Conservation (phyloP, 2,888 invertebrate genomes). For the Agrochola lota region DNA sequence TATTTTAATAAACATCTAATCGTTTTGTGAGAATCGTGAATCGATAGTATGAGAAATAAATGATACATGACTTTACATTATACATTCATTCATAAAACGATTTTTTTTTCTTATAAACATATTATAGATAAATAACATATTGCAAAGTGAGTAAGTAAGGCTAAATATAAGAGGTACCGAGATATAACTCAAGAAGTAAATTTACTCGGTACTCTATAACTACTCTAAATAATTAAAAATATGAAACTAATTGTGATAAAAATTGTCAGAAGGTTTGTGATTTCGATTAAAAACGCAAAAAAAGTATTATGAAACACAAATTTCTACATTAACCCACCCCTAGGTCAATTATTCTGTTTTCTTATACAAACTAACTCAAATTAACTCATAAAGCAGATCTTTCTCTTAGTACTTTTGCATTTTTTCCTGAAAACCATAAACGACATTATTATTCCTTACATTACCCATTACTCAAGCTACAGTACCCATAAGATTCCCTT, state of each 20-base stretch:
- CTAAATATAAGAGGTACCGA: not conserved
- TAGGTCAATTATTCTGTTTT: too few relatives aligned
- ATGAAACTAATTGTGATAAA: not conserved
- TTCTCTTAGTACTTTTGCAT: not conserved
- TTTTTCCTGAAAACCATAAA: not conserved
- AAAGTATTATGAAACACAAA: too few relatives aligned
- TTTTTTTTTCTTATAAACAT: not conserved
- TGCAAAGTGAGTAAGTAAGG: not conserved
- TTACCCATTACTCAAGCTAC: not conserved
- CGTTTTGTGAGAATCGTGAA: not conserved
- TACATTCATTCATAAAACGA: not conserved
- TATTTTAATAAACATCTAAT: not conserved
- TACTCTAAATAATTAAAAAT: not conserved
- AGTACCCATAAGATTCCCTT: conserved; percentile 6
- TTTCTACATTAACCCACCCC: too few relatives aligned
- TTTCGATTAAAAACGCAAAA: not conserved
- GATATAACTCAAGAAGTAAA: not conserved
- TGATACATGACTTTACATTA: not conserved
- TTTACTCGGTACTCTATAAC: not conserved
- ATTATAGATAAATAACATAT: not conserved
- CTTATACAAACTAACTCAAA: too few relatives aligned
- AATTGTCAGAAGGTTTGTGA: not conserved
- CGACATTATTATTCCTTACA: not conserved
- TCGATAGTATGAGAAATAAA: not conserved
- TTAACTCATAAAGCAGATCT: too few relatives aligned